phyloP scores from a whole-genome alignment of 2,797 vertebrate genomes.

The Telmatherina bonti region DNA sequence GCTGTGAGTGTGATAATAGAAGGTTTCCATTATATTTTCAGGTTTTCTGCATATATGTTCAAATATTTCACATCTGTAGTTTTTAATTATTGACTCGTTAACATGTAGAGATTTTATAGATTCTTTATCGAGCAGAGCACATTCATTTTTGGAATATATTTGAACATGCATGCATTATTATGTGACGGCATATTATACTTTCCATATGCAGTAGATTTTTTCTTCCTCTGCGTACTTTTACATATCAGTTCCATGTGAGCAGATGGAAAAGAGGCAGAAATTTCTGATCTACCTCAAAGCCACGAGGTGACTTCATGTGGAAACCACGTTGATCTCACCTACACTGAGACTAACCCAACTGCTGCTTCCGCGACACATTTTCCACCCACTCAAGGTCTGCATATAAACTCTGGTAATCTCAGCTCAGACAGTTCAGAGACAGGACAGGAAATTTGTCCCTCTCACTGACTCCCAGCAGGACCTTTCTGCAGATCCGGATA shows the following conservation, averaged over 20 bases:
- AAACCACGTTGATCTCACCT: slow-evolving; percentile 29
- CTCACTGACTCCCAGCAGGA: slow-evolving; percentile 83
- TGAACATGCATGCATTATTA: slow-evolving; percentile 26
- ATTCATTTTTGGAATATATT: not conserved
- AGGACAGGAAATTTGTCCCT: slow-evolving; percentile 62
- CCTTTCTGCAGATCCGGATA: slow-evolving; percentile 87
- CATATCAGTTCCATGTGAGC: slow-evolving; percentile 27
- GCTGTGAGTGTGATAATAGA: not conserved
- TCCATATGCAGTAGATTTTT: slow-evolving; percentile 39
- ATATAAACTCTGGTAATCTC: not conserved
- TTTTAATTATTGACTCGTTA: not conserved
- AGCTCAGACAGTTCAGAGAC: slow-evolving; percentile 52
- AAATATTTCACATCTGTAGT: slow-evolving; percentile 18
- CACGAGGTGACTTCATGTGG: slow-evolving; percentile 58
- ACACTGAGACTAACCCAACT: slow-evolving; percentile 47
- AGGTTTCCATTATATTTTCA: not conserved
- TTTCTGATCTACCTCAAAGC: slow-evolving; percentile 54
- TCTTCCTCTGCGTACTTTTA: slow-evolving; percentile 5
- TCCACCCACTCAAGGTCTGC: slow-evolving; percentile 12
- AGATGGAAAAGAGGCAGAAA: slow-evolving; percentile 21
- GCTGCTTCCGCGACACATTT: slow-evolving; percentile 29
- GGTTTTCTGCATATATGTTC: slow-evolving; percentile 20
- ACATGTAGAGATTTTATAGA: not conserved
- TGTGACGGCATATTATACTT: slow-evolving; percentile 45
- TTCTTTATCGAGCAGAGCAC: too few relatives aligned